Evolutionary conservation across 1,140 invertebrate species (phyloP).

Genomic region (Pemphigus obesinymphae): DNA sequence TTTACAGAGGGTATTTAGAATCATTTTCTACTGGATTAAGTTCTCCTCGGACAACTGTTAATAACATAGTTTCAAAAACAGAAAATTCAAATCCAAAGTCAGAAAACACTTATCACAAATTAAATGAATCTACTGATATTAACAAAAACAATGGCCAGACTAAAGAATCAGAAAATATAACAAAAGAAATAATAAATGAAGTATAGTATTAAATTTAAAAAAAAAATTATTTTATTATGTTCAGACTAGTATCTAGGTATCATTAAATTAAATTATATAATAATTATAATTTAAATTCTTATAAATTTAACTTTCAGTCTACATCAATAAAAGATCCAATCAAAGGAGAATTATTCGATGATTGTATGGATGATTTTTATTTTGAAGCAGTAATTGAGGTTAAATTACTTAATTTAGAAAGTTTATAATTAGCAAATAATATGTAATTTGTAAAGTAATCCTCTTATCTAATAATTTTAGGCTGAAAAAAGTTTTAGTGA

Average conservation of each 20-base stretch:
- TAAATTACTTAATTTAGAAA: not conserved
- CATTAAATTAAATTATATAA: not conserved
- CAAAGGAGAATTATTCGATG: not conserved
- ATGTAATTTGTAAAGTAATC: too few relatives aligned
- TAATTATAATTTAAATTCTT: not conserved
- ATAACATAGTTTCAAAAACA: not conserved
- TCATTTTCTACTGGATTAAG: conserved; percentile 3
- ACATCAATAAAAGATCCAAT: not conserved
- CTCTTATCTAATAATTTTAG: too few relatives aligned
- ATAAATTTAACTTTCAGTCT: not conserved
- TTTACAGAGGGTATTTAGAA: conserved; percentile 27
- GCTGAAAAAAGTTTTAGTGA: conserved; percentile 24
- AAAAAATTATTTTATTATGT: not conserved
- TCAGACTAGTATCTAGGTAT: too few relatives aligned
- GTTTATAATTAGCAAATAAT: too few relatives aligned
- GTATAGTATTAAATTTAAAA: not conserved
- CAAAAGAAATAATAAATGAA: not conserved
- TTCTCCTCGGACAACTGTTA: not conserved
- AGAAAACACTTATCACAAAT: not conserved
- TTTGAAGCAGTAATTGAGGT: conserved; percentile 24
- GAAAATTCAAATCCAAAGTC: not conserved
- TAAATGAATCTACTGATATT: not conserved
- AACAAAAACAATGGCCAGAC: not conserved
- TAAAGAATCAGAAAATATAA: not conserved
- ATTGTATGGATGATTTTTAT: conserved; percentile 25